phyloP scores from a whole-genome alignment of 2,113 vertebrate species.

The Rynchops niger region DNA sequence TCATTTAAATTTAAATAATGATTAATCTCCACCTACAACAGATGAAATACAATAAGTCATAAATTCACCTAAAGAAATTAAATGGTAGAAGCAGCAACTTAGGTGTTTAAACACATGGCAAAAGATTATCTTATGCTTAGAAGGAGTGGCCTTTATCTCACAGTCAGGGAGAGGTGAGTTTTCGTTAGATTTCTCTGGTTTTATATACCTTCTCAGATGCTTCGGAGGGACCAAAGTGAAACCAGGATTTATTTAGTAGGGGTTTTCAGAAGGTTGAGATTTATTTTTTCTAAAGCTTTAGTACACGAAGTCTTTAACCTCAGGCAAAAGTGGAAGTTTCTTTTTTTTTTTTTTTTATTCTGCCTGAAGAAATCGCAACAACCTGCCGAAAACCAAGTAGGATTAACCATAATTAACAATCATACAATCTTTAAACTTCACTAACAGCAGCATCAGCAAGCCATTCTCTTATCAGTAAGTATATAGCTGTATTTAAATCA shows the following conservation, averaged over 20 bases:
- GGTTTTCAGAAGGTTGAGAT: background rate
- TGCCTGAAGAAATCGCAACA: background rate
- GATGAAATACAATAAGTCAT: conserved; percentile 24
- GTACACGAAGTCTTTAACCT: background rate
- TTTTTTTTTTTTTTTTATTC: background rate
- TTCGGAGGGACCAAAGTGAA: background rate
- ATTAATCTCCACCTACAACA: conserved; percentile 48
- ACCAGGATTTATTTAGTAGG: background rate
- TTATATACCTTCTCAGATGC: background rate
- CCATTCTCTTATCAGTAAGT: background rate
- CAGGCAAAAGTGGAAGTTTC: background rate
- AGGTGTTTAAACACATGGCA: background rate
- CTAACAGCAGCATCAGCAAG: background rate
- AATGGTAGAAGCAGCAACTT: background rate
- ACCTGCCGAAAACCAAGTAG: background rate
- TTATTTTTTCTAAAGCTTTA: conserved; percentile 18
- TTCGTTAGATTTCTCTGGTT: background rate
- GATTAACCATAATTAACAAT: background rate
- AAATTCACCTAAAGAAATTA: conserved; percentile 39
- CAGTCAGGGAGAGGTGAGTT: background rate
- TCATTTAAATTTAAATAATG: conserved; percentile 48
- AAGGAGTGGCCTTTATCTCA: background rate
- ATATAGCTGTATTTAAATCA: background rate
- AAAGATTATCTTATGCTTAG: background rate
- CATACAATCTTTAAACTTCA: background rate